Percentiles rank a stretch among this genome's conserved stretches.
Conservation (phyloP, 2,113 vertebrate species). For the Peromyscus californicus region DNA sequence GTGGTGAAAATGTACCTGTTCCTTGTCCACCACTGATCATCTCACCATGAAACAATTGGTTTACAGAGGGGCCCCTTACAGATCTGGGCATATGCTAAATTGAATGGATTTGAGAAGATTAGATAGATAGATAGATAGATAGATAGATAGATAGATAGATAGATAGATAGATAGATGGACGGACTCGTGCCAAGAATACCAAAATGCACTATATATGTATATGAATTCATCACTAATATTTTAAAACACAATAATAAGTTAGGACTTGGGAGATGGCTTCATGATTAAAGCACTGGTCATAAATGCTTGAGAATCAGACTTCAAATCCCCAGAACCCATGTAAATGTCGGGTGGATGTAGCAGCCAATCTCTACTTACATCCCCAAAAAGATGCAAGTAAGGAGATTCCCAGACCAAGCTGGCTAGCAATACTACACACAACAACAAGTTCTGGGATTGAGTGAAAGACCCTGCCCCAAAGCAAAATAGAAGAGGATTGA, state of each 20-base stretch:
- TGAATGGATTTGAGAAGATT: neutral
- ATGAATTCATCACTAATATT: neutral
- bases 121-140: neutral
- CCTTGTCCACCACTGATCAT: too few species aligned
- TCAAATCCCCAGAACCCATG: neutral
- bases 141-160: fast-evolving
- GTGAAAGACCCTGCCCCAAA: neutral
- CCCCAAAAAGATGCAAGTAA: too few species aligned
- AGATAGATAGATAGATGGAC: neutral
- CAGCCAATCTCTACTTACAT: neutral
- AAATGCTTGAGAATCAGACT: neutral
- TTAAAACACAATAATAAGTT: neutral
- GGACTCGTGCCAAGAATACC: neutral
- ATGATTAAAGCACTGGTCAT: neutral
- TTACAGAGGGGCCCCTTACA: neutral
- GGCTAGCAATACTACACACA: neutral
- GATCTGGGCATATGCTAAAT: neutral
- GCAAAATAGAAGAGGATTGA: neutral
- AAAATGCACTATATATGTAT: neutral
- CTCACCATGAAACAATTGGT: neutral
- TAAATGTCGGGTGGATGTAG: neutral
- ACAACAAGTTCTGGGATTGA: neutral
- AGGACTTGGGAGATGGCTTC: neutral
- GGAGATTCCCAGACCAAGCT: neutral
- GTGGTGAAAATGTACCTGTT: neutral